Conservation (phyloP, 2,113 vertebrate genomes). For the Perognathus longimembris region DNA sequence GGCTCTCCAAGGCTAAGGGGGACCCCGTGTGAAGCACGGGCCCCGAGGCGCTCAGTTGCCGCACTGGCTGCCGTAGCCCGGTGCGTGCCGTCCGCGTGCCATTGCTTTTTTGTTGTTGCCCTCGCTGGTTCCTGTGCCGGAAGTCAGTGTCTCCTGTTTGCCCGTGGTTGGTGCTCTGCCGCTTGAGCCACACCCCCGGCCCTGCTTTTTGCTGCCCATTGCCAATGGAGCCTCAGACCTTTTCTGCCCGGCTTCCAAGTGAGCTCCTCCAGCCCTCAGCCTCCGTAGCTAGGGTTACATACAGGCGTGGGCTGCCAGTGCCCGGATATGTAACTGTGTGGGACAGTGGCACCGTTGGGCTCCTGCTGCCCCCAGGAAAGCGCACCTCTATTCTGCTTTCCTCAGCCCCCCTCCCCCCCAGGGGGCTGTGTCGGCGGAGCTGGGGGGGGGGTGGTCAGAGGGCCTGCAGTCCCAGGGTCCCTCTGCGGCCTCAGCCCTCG, state of each 20-base stretch:
- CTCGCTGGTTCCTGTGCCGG: too few relatives aligned
- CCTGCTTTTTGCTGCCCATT: too few relatives aligned
- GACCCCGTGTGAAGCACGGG: background rate
- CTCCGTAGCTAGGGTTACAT: too few relatives aligned
- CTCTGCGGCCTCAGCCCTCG: background rate
- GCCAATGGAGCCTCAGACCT: too few relatives aligned
- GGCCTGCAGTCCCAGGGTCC: background rate
- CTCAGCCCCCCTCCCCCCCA: background rate
- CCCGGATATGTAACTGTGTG: background rate
- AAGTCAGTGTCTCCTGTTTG: too few relatives aligned
- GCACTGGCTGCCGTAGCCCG: fast-evolving
- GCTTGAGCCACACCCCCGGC: too few relatives aligned
- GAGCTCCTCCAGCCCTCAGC: too few relatives aligned
- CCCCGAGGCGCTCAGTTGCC: fast-evolving
- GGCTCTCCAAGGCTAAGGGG: background rate
- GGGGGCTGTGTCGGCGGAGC: background rate
- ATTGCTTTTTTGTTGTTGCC: too few relatives aligned
- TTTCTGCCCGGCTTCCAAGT: too few relatives aligned
- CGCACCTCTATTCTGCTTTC: background rate
- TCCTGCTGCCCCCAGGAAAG: background rate
- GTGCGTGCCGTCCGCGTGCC: fast-evolving
- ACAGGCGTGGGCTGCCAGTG: too few relatives aligned
- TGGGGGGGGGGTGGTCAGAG: background rate
- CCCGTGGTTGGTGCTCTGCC: too few relatives aligned
- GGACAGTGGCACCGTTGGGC: background rate